A percentile compares a stretch with the other conserved stretches of the same genome.
These are phyloP conservation scores for Unio delphinus DNA, from an alignment of 2,888 invertebrate species.

Conservation along the genomic window DNA sequence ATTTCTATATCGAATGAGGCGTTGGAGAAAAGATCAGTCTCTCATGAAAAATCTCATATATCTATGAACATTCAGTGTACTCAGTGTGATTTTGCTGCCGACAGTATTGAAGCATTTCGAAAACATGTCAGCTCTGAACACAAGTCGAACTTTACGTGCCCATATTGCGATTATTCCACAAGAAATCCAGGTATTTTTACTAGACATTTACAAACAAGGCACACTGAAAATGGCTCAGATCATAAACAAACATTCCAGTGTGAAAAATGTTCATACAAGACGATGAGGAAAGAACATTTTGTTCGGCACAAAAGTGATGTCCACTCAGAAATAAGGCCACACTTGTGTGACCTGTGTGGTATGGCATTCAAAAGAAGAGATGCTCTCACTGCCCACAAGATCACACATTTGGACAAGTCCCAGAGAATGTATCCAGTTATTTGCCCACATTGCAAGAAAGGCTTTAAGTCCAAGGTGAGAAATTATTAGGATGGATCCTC, in stretches of 20 bases:
- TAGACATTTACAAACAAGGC: conserved; percentile 5
- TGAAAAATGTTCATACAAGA: conserved; percentile 68
- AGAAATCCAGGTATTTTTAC: conserved; percentile 8
- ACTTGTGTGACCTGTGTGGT: conserved; percentile 74
- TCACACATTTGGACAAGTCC: conserved; percentile 68
- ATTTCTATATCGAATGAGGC: conserved; percentile 4
- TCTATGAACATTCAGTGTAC: no score
- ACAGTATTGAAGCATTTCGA: conserved; percentile 10
- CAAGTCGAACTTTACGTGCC: conserved; percentile 1
- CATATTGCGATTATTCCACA: neutral
- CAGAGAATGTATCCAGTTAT: conserved; percentile 47
- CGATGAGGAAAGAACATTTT: conserved; percentile 69
- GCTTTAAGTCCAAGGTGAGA: conserved; percentile 66
- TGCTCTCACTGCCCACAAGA: conserved; percentile 73
- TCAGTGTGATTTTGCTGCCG: neutral
- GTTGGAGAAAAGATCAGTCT: conserved; percentile 6
- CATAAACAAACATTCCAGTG: conserved; percentile 58
- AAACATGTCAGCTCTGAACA: conserved; percentile 2
- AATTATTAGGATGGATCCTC: neutral
- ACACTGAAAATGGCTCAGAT: conserved; percentile 1
- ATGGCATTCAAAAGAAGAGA: conserved; percentile 75
- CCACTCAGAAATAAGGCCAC: conserved; percentile 73
- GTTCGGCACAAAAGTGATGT: conserved; percentile 72
- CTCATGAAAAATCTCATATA: no score
- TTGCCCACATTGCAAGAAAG: conserved; percentile 67